Evolutionary conservation across 2,113 vertebrate genomes (phyloP), one percentile per base, ranked within the genome.

Genomic region (Apteryx mantelli): DNA sequence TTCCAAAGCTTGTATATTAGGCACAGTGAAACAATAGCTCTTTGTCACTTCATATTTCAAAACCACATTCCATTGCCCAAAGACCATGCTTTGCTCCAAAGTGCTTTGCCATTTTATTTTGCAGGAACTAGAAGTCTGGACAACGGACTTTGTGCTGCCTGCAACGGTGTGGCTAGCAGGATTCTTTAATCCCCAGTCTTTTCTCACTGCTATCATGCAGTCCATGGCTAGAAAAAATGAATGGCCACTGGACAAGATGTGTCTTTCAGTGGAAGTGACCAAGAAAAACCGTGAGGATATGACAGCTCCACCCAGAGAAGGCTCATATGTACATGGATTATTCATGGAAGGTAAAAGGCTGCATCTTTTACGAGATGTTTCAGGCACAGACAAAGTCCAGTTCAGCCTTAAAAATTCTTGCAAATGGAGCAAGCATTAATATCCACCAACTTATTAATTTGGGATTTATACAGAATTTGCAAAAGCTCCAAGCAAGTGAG

Each of bases 131-230:
- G 98, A 99, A 77, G 82, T 97, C 55, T 98, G 98, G 98, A 94
- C 98, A 0, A 97, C 97, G 0, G 98, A 98, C 93, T 98, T 98
- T 11, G 94, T 89, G 61, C 95, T 98, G 73, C 98, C 98, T 36
- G 97, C 97, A 20, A 82, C 97, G 0, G 98, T 98, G 94, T 98
- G 98, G 98, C 96, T 99, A 73, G 97, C 97, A 0, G 98, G 98
- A 21, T 98, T 99, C 97, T 99, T 98, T 92, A 98, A 98, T 38
- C 98, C 98, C 3, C 98, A 99, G 64, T 98, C 98, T 21, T 98
- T 99, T 92, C 98, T 98, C 96, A 98, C 98, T 0, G 98, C 98
- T 50, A 97, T 98, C 97, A 98, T 98, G 98, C 98, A 98, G 86
- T 98, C 98, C 84, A 98, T 73, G 91, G 98, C 98, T 89, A 97